These are phyloP conservation scores for Orchesella cincta DNA, from an alignment of 1,140 invertebrate genomes.

Conservation along the genomic window DNA sequence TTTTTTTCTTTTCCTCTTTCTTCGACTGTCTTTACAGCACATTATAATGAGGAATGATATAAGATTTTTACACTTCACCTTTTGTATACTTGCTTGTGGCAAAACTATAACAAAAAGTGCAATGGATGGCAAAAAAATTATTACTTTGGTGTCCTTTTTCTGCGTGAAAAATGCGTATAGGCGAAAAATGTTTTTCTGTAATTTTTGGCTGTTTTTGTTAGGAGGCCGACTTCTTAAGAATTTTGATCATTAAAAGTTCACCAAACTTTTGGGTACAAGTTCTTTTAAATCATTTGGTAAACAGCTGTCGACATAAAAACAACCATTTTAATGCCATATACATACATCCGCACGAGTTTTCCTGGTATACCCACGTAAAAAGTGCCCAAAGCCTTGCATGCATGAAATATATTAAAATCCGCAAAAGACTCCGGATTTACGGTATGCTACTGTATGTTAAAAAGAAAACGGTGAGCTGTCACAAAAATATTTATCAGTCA, in stretches of 20 bases:
- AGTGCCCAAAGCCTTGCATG: not conserved
- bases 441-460: too few relatives aligned
- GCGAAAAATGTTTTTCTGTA: not conserved
- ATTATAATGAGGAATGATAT: slow-evolving; percentile 3
- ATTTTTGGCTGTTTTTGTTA: not conserved
- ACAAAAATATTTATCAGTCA: not conserved
- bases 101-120: not conserved
- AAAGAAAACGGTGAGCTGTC: slow-evolving; percentile 11
- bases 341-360: too few relatives aligned
- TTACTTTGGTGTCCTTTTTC: not conserved
- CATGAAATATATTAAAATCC: not conserved
- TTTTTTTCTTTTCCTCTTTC: not conserved
- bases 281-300: not conserved
- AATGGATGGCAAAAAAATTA: slow-evolving; percentile 11
- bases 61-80: slow-evolving; percentile 12
- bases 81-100: not conserved
- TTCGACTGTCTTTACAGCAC: not conserved
- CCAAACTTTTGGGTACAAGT: not conserved
- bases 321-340: too few relatives aligned
- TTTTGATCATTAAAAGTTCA: slow-evolving; percentile 22
- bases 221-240: not conserved
- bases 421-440: slow-evolving; percentile 12
- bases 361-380: not conserved
- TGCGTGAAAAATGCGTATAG: not conserved
- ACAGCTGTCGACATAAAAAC: not conserved